Evolutionary conservation across 2,888 invertebrate species (phyloP).

Genomic region (Epiblema foenella): DNA sequence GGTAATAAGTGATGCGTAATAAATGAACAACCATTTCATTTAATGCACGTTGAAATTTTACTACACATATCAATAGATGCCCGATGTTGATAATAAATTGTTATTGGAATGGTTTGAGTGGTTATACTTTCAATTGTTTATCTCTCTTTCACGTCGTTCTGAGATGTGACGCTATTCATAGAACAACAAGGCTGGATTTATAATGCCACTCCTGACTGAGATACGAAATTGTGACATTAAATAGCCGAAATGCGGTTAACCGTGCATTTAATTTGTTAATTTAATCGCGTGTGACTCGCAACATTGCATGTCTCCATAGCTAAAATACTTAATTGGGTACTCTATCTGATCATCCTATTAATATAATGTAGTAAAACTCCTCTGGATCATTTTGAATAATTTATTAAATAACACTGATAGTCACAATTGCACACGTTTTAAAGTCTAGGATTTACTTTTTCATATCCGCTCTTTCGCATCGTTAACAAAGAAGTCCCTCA

Average conservation of each 20-base stretch:
- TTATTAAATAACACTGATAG: too few species aligned
- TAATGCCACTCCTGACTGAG: neutral
- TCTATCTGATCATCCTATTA: slow-evolving; percentile 4
- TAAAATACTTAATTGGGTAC: slow-evolving; percentile 32
- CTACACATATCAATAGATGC: neutral
- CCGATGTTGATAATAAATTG: slow-evolving; percentile 23
- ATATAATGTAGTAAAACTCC: too few species aligned
- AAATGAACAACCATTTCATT: neutral
- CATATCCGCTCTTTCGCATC: too few species aligned
- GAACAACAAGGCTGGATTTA: neutral
- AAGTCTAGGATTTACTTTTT: too few species aligned
- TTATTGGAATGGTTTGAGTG: neutral
- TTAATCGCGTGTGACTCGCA: slow-evolving; percentile 32
- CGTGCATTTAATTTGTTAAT: slow-evolving; percentile 34
- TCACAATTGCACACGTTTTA: too few species aligned
- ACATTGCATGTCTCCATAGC: slow-evolving; percentile 32
- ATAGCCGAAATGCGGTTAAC: slow-evolving; percentile 1
- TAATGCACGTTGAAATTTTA: neutral
- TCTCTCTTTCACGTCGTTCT: neutral
- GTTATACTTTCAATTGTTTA: neutral
- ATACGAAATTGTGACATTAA: neutral
- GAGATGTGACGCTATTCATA: neutral
- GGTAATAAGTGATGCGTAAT: too few species aligned
- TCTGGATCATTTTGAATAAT: too few species aligned
- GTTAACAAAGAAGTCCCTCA: too few species aligned